phyloP scores from a whole-genome alignment of 2,888 invertebrate genomes.

The Sarcophaga subvicina region DNA sequence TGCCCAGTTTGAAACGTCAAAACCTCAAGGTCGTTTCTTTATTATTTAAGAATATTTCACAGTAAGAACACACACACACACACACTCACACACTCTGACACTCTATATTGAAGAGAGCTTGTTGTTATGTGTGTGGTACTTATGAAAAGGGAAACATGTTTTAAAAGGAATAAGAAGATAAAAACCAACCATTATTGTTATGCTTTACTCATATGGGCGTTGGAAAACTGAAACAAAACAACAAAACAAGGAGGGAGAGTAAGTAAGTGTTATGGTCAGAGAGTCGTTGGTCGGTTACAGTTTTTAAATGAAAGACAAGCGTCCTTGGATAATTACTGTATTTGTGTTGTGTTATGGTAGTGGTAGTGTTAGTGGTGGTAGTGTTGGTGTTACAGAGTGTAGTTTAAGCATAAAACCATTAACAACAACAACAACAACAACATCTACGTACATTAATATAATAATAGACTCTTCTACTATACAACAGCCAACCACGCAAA shows the following conservation, averaged over 20 bases:
- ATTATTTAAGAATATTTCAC: conserved; percentile 53
- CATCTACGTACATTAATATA: not conserved
- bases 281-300: not conserved
- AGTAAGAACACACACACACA: not conserved
- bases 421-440: not conserved
- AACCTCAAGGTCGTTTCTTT: conserved; percentile 69
- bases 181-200: too few relatives aligned
- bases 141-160: too few relatives aligned
- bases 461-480: not conserved
- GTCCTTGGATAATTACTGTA: conserved; percentile 69
- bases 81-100: not conserved
- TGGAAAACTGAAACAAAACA: not conserved
- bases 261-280: not conserved
- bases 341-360: not conserved
- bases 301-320: conserved; percentile 67
- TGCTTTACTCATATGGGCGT: too few relatives aligned
- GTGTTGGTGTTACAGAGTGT: not conserved
- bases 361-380: not conserved
- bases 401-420: not conserved
- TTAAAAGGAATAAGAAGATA: too few relatives aligned
- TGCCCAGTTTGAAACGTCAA: conserved; percentile 68
- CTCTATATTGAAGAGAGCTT: too few relatives aligned
- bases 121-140: too few relatives aligned
- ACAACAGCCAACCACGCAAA: conserved; percentile 63
- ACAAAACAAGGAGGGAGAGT: not conserved